Conservation (phyloP, 2,888 invertebrate species). For the Chalcosyrphus nemorum region DNA sequence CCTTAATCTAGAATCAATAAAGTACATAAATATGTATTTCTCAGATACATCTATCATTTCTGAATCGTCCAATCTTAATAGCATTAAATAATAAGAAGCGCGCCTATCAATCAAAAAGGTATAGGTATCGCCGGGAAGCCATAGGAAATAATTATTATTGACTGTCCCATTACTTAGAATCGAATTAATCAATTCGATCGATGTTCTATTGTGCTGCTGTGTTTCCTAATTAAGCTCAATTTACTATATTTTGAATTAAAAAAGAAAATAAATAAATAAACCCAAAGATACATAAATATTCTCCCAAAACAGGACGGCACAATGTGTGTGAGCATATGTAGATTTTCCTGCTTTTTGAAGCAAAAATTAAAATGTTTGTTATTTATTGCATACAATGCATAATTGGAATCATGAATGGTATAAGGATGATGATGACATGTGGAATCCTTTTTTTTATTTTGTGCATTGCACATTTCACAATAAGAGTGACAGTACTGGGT, state of each 20-base stretch:
- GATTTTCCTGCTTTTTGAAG: slow-evolving; percentile 13
- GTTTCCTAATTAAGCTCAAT: slow-evolving; percentile 1
- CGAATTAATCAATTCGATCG: neutral
- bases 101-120: neutral
- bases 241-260: neutral
- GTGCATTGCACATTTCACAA: slow-evolving; percentile 21
- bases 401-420: slow-evolving; percentile 24
- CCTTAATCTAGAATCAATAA: neutral
- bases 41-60: neutral
- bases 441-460: slow-evolving; percentile 41
- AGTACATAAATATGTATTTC: neutral
- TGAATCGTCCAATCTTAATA: neutral
- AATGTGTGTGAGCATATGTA: neutral
- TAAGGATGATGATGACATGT: slow-evolving; percentile 49
- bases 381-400: slow-evolving; percentile 37
- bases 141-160: neutral
- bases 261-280: neutral
- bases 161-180: neutral
- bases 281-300: neutral
- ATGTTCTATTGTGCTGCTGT: neutral
- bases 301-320: neutral
- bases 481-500: slow-evolving; percentile 56
- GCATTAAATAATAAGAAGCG: neutral
- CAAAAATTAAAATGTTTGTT: slow-evolving; percentile 38
- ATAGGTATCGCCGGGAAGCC: neutral